Percentiles rank a stretch among this genome's conserved stretches.
Evolutionary conservation across 2,888 invertebrate species (phyloP).

Genomic region (Plebejus argus): DNA sequence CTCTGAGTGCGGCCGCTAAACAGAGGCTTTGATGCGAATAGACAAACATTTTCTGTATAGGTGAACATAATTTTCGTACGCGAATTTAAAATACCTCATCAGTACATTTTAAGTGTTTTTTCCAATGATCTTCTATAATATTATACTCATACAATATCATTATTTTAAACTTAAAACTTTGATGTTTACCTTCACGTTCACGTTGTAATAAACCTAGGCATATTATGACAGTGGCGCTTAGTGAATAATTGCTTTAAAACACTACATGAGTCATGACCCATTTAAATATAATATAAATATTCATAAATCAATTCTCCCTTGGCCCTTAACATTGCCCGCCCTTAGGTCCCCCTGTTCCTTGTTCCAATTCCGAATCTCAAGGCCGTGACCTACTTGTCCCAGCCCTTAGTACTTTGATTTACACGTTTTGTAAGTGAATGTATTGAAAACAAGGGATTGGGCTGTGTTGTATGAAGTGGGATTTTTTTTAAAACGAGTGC

Average conservation of each 20-base stretch:
- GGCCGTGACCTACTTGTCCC: slow-evolving; percentile 24
- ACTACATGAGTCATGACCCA: background rate
- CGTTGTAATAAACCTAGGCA: background rate
- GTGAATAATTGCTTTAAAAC: background rate
- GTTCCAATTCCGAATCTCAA: slow-evolving; percentile 24
- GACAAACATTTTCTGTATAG: too few relatives aligned
- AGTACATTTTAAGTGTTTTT: too few relatives aligned
- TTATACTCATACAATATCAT: too few relatives aligned
- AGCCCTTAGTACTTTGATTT: slow-evolving; percentile 11
- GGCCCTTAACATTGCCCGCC: slow-evolving; percentile 20
- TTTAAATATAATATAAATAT: slow-evolving; percentile 11
- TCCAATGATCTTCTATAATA: too few relatives aligned
- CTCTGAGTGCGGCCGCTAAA: too few relatives aligned
- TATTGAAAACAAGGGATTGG: background rate
- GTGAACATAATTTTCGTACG: too few relatives aligned
- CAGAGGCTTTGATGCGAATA: too few relatives aligned
- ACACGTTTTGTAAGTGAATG: background rate
- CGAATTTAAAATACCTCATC: too few relatives aligned
- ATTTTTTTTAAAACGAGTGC: background rate
- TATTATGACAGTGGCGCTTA: background rate
- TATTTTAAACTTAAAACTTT: too few relatives aligned
- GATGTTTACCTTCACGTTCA: too few relatives aligned
- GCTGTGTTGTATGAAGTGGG: background rate
- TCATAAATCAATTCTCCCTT: slow-evolving; percentile 7
- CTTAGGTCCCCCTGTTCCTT: slow-evolving; percentile 16